Evolutionary conservation across 2,888 invertebrate species (phyloP), one percentile per base, ranked within the genome.

Genomic region (Agelastica alni): DNA sequence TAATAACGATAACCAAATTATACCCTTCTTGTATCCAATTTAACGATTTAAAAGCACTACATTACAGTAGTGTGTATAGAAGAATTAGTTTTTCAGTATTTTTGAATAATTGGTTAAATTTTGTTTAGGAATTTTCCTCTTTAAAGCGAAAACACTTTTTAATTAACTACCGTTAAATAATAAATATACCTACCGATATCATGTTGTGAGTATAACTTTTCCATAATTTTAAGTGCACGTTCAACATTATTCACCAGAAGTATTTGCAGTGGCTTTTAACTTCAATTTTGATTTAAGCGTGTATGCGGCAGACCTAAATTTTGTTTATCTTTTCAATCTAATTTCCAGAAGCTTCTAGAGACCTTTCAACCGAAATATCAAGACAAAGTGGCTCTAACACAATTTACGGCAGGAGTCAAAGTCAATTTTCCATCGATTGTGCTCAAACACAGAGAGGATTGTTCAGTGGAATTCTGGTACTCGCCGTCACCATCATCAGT

Each of bases 391-490:
- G 66, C 39, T 67, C 59, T 61, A 66, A 68, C 52, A 56, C 63
- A 51, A 67, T 67, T 59, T 63, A 66, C 57, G 61, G 60, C 54
- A 57, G 60, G 56, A 82, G 10, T 77, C 83, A 13, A 82, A 85
- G 78, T 68, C 85, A 87, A 65, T 88, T 88, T 75, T 87, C 88
- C 0, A 85, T 93, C 44, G 93, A 93, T 78, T 93, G 93, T 75
- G 88, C 89, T 2, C 87, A 88, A 64, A 90, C 92, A 1, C 91
- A 91, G 72, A 85, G 88, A 74, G 82, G 93, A 61, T 82, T 94
- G 71, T 87, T 85, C 68, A 80, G 81, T 22, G 85, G 92, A 3
- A 83, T 89, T 41, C 78, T 86, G 6, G 81, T 87, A 9, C 79
- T 89, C 2, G 86, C 87, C 1, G 81, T 86, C 3, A 87, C 88